Evolutionary conservation across 2,888 invertebrate species (phyloP), one percentile per base, ranked within the genome.

Genomic region (Polydrusus pterygomalis): DNA sequence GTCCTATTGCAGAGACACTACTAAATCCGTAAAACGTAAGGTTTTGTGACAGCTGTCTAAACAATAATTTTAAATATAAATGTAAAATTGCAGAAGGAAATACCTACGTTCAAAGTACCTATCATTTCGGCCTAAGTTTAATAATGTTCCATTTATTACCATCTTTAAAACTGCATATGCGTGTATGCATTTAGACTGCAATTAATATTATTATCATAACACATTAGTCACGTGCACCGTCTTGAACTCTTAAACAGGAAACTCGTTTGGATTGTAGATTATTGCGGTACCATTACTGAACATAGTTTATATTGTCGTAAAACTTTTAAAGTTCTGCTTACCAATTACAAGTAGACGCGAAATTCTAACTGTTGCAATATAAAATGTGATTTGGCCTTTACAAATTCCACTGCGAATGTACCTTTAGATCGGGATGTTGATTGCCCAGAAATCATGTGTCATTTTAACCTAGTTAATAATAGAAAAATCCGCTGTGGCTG

Each of bases 231-330:
- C 13, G 17, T 34, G 34, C 34, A 34, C 54, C 10, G 30, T 54
- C 30, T 54, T 18, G 3, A 17, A 15, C 8, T 60, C 11, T 60
- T 18, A 54, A 60, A 17, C 38, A 60, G 58, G 40, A 60, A 60
- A 60, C 58, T 9, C 30, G 17, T 60, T 60, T 38, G 58, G 38
- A 38, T 60, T 17, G 18, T 60, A 60, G 17, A 60, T 60, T n/a
- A n/a, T n/a, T n/a, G n/a, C n/a, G 11, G 18, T 60, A 60, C 18
- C 11, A 60, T 43, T 60, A 38, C 34, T 60, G 6, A 60, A 17
- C 38, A 38, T n/a, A n/a, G n/a, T n/a, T n/a, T n/a, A n/a, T n/a
- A n/a, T 15, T 11, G 18, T 38, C 58, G 17, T 60, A 38, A 17
- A 38, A 38, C 11, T 17, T 60, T 34, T 60, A 40, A 58, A 54